Evolutionary conservation across 1,140 invertebrate genomes (phyloP).

Genomic region (Hetaerina americana): DNA sequence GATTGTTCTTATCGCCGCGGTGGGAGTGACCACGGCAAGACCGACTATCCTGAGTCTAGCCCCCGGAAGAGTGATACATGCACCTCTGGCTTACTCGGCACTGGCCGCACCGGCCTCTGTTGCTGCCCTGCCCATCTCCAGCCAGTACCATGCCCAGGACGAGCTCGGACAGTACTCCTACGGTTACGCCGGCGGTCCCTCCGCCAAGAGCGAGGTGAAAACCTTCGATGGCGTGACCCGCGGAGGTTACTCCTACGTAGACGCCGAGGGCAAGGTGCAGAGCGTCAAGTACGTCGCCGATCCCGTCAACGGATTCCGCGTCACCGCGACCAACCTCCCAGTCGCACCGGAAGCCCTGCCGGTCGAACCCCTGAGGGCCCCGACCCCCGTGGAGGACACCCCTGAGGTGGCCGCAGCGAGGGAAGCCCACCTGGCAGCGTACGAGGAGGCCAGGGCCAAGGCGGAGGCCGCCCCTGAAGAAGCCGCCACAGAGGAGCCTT

Average conservation of each 20-base stretch:
- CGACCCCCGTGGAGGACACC: slow-evolving; percentile 11
- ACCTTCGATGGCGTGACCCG: slow-evolving; percentile 23
- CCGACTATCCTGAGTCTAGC: neutral
- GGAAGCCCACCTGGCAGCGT: slow-evolving; percentile 18
- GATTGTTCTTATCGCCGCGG: neutral
- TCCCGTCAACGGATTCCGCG: slow-evolving; percentile 19
- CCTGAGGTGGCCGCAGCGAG: slow-evolving; percentile 22
- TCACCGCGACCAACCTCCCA: slow-evolving; percentile 19
- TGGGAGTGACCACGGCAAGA: neutral
- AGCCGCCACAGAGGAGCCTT: neutral
- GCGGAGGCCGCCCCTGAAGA: neutral
- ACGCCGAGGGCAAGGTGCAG: slow-evolving; percentile 30
- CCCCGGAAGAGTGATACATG: slow-evolving; percentile 9
- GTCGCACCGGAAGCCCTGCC: slow-evolving; percentile 17
- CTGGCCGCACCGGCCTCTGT: slow-evolving; percentile 24
- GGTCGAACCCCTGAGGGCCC: slow-evolving; percentile 7
- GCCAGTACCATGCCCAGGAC: slow-evolving; percentile 28
- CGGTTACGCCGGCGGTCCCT: slow-evolving; percentile 22
- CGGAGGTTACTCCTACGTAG: slow-evolving; percentile 33
- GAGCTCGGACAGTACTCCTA: slow-evolving; percentile 23
- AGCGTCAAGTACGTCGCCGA: slow-evolving; percentile 19
- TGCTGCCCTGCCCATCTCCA: slow-evolving; percentile 19
- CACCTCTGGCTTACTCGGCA: slow-evolving; percentile 19
- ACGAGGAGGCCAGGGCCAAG: slow-evolving; percentile 16
- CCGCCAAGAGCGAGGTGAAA: slow-evolving; percentile 21